phyloP scores from a whole-genome alignment of 1,140 invertebrate genomes.

The Platyura marginata region DNA sequence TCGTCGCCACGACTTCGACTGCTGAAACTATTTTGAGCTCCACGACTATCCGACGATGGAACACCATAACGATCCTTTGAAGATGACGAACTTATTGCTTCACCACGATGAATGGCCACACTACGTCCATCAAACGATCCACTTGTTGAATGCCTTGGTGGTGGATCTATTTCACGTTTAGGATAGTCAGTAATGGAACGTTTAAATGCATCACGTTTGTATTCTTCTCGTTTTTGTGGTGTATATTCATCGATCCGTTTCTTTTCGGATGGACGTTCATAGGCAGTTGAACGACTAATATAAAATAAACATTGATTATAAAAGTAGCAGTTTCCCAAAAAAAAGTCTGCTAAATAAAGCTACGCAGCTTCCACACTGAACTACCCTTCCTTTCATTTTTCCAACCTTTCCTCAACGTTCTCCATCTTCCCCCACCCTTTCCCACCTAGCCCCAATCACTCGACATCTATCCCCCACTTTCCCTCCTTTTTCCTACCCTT shows the following conservation, averaged over 20 bases:
- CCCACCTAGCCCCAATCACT: no score
- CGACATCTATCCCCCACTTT: no score
- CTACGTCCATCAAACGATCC: background rate
- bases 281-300: background rate
- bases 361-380: no score
- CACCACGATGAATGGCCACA: slow-evolving; percentile 11
- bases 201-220: slow-evolving; percentile 11
- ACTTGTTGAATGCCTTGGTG: background rate
- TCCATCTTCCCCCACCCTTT: no score
- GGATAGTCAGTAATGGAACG: slow-evolving; percentile 7
- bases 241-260: slow-evolving; percentile 16
- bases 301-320: no score
- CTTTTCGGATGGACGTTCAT: background rate
- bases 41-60: slow-evolving; percentile 9
- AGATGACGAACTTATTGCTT: slow-evolving; percentile 12
- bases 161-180: slow-evolving; percentile 19
- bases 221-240: slow-evolving; percentile 12
- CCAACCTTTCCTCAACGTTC: no score
- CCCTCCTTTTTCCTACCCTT: no score
- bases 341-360: no score
- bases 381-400: no score
- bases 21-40: background rate
- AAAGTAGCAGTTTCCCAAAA: no score
- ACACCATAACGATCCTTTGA: slow-evolving; percentile 9
- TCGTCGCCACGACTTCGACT: background rate